phyloP scores from a whole-genome alignment of 2,797 vertebrate species.

The Siniperca obscura region DNA sequence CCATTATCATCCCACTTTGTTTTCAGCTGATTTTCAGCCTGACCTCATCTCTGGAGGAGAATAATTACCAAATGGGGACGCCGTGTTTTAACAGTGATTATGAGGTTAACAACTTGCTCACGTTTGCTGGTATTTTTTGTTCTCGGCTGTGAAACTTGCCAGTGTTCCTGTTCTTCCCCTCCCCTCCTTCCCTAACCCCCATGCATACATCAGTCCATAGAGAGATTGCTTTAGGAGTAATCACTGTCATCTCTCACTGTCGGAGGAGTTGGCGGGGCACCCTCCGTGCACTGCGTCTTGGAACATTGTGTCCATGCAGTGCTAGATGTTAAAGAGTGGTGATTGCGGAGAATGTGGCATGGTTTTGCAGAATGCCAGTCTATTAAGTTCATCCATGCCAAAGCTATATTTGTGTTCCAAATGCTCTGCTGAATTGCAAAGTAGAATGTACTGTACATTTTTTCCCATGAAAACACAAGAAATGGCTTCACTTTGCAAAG shows the following conservation, averaged over 20 bases:
- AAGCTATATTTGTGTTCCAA: slow-evolving; percentile 74
- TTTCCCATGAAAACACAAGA: slow-evolving; percentile 34
- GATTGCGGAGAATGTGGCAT: slow-evolving; percentile 77
- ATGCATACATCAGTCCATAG: slow-evolving; percentile 64
- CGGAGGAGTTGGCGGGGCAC: slow-evolving; percentile 68
- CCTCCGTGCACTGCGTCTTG: slow-evolving; percentile 55
- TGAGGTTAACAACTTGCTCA: slow-evolving; percentile 74
- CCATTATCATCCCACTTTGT: slow-evolving; percentile 79
- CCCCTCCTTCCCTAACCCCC: slow-evolving; percentile 27
- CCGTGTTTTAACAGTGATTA: slow-evolving; percentile 78
- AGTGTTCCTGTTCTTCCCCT: slow-evolving; percentile 34
- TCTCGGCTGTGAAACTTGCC: slow-evolving; percentile 56
- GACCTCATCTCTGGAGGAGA: slow-evolving; percentile 79
- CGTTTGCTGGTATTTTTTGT: slow-evolving; percentile 71
- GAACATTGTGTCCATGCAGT: slow-evolving; percentile 76
- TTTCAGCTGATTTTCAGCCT: slow-evolving; percentile 78
- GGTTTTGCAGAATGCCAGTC: slow-evolving; percentile 73
- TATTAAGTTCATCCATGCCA: slow-evolving; percentile 72
- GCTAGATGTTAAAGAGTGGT: slow-evolving; percentile 72
- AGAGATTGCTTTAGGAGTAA: slow-evolving; percentile 66
- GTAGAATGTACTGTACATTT: slow-evolving; percentile 58
- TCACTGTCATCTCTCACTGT: slow-evolving; percentile 70
- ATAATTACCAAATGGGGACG: slow-evolving; percentile 83
- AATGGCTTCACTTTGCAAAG: slow-evolving; percentile 11
- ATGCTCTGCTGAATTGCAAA: slow-evolving; percentile 48